phyloP scores from a whole-genome alignment of 1,140 invertebrate species.

The Riptortus pedestris region DNA sequence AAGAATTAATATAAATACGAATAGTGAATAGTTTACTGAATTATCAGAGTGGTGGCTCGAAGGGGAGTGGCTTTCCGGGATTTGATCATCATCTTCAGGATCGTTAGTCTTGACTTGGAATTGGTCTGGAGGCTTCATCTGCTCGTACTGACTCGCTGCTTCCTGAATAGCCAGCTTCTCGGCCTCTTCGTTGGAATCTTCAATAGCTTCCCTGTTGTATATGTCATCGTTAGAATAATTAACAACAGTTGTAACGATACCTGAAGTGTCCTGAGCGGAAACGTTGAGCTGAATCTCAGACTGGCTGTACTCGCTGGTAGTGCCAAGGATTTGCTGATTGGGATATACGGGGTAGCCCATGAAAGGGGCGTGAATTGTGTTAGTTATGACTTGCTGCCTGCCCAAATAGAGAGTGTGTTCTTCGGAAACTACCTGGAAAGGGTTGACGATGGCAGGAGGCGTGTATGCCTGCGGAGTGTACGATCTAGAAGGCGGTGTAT shows the following conservation, averaged over 20 bases:
- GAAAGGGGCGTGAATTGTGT: slow-evolving; percentile 19
- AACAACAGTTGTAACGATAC: neutral
- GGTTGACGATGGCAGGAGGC: slow-evolving; percentile 20
- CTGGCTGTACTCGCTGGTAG: neutral
- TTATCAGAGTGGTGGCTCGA: slow-evolving; percentile 3
- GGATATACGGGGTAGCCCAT: slow-evolving; percentile 24
- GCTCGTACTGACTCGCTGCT: neutral
- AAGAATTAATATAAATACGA: neutral
- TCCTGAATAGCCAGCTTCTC: neutral
- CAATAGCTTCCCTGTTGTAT: neutral
- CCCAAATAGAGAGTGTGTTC: slow-evolving; percentile 24
- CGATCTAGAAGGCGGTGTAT: slow-evolving; percentile 27
- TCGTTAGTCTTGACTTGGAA: neutral
- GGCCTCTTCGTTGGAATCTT: slow-evolving; percentile 3
- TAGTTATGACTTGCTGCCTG: slow-evolving; percentile 22
- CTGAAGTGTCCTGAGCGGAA: neutral
- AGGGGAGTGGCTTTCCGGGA: neutral
- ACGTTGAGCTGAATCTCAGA: slow-evolving; percentile 7
- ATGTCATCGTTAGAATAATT: slow-evolving; percentile 4
- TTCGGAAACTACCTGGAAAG: slow-evolving; percentile 25
- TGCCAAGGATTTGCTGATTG: slow-evolving; percentile 1
- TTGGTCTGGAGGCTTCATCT: neutral
- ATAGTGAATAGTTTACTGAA: neutral
- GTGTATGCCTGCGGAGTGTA: neutral
- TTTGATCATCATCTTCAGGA: neutral